Base-by-base conservation (phyloP, 2,113 vertebrate species). In the Petaurus breviceps region DNA sequence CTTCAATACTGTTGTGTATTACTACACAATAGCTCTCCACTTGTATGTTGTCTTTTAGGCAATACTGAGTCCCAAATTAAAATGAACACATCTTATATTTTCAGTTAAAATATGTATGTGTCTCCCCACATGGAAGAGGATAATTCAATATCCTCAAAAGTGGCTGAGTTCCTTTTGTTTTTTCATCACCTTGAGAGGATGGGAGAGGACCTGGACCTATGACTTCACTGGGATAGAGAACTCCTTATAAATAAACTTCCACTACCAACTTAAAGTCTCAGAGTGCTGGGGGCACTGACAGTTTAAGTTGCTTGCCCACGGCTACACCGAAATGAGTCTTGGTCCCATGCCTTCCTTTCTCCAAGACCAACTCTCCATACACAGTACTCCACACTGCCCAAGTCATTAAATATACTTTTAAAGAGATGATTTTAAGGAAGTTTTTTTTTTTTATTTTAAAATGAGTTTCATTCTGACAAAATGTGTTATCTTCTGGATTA, bases 391-490 rank as follows among this genome's bases (percentile, higher is more conserved):
- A 84, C n/a, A 84, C n/a, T 43, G 7, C 6, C 68, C n/a, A 84
- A n/a, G n/a, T 84, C 68, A 84, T 43, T 84, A 43, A 43, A 43
- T 43, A 2, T 91, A 92, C 68, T 94, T 92, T 95, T 47, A 52
- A 14, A 51, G 14, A 92, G 23, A 96, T 61, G 92, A 0, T 22
- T 84, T 84, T 92, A 19, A 93, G 54, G 89, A 68, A 96, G n/a
- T 49, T 49, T 12, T 26, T 49, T 12, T 26, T 95, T 95, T 92
- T 92, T 51, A 8, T 94, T 95, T 97, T 53, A 94, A 95, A 94
- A 92, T 94, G 96, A 61, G 68, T 46, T 95, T 97, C 49, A 95
- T 14, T 93, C 90, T 94, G 43, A 95, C 22, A 47, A 95, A 96
- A 92, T 53, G 49, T 77, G 93, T 0, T 16, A 95, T 5, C 46